Evolutionary conservation across 2,888 invertebrate genomes (phyloP), one percentile per base, ranked within the genome.

Genomic region (Myathropa florea): DNA sequence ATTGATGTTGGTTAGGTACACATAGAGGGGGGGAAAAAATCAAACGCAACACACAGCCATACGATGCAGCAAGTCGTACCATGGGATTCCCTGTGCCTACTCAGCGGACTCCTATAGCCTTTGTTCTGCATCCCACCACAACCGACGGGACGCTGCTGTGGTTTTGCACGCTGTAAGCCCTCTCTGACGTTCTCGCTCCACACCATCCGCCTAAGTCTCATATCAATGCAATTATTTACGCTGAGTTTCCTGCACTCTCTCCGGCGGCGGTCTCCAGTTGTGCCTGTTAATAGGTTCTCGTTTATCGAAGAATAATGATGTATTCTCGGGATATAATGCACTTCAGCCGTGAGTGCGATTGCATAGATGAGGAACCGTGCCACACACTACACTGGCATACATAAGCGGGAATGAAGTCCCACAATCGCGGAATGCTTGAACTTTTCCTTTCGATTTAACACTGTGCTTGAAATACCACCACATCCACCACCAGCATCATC

Each of bases 291-390:
- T 64, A 64, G 79, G 71, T 71, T 63, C 28, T 46, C 71, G 57
- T 55, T 71, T 79, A 79, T 77, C 53, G 77, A 61, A 68, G 77
- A 68, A 77, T 77, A 77, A 68, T 71, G 71, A 71, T 79, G 78
- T 64, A 64, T 64, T 70, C 61, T 68, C 55, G 64, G 59, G 14
- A 70, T 24, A 68, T 68, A 77, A 65, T 46, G 33, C 65, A 68
- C 68, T 61, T 68, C 61, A 67, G 3, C 24, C 55, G 64, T 10
- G 26, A 71, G 26, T 39, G 46, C 60, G 60, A 61, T 39, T 61
- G 68, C 39, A 36, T 7, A 36, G 63, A 26, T 64, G 24, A 55
- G 59, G 28, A 65, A 39, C 26, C 39, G 61, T 60, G 26, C n/a
- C 61, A 53, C 26, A 30, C 7, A 36, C 36, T 65, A 36, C 64